Evolutionary conservation across 2,888 invertebrate species (phyloP).

Genomic region (Tinea trinotella): DNA sequence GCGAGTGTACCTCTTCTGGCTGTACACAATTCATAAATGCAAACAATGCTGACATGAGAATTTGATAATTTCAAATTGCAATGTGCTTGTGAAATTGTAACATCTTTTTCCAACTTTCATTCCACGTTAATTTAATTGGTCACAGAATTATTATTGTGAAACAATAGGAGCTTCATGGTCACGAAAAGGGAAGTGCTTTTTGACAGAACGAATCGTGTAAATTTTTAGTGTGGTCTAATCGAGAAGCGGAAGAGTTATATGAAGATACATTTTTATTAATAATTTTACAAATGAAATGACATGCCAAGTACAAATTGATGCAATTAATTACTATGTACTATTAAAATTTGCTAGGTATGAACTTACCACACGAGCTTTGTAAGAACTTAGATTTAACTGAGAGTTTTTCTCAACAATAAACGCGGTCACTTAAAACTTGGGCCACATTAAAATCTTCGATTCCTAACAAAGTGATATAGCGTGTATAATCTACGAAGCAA

Average conservation of each 20-base stretch:
- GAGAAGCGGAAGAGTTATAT: not conserved
- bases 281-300: too few relatives aligned
- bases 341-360: too few relatives aligned
- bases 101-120: not conserved
- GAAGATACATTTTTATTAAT: too few relatives aligned
- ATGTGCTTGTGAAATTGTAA: not conserved
- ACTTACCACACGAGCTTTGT: too few relatives aligned
- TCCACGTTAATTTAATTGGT: slow-evolving; percentile 3
- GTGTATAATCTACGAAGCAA: slow-evolving; percentile 12
- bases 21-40: slow-evolving; percentile 34
- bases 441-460: not conserved
- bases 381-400: too few relatives aligned
- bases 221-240: not conserved
- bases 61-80: not conserved
- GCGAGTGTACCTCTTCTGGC: slow-evolving; percentile 38
- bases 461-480: slow-evolving; percentile 3
- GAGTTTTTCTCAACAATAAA: not conserved
- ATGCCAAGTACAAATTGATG: too few relatives aligned
- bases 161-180: slow-evolving; percentile 10
- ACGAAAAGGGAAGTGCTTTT: slow-evolving; percentile 10
- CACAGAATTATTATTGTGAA: slow-evolving; percentile 1
- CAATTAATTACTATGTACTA: too few relatives aligned
- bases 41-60: slow-evolving; percentile 42
- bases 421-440: not conserved
- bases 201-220: not conserved